Base-by-base conservation (phyloP, 2,888 invertebrate species). In the Meiosimyza decipiens region DNA sequence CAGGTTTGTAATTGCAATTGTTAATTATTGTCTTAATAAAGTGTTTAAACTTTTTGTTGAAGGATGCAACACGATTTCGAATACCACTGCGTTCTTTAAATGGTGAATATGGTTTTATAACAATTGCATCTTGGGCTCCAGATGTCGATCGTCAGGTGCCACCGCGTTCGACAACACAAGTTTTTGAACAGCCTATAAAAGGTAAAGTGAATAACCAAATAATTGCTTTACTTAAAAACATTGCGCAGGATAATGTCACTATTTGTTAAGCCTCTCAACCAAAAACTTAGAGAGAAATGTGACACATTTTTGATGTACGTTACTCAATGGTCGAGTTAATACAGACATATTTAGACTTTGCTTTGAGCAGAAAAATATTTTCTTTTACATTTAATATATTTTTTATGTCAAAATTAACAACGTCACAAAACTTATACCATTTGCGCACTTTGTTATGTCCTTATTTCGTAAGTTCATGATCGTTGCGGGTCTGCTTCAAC, bases 71-170 rank as follows among this genome's bases (percentile, higher is more conserved):
- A 1, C 83, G 89, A 18, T 82, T 89, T 78, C 86, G 90, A 55
- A 87, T 90, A 75, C 89, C 90, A 0, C 76, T 90, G 28, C 80
- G 88, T 60, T 89, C 87, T 49, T 87, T 90, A 28, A 90, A 91
- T 67, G 91, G 92, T 64, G 91, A 91, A 78, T 93, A 93, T 7
- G 97, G 97, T 1, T 95, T 95, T 82, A 90, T 97, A 47, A 95
- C 94, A 6, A 89, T 97, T 33, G 93, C 93, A 79, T 94, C 95
- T 0, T 97, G 96, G 95, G 92, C 93, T 71, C 88, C 95, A 49
- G 95, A 95, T 81, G 91, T 92, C 3, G 93, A 94, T 33, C 75
- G 73, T 13, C 74, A 74, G 73, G 71, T 28, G 72, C 82, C 84
- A 0, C 84, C 85, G 7, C 81, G 87, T 15, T 87, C 87, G 22